Base-by-base conservation (phyloP, 1,140 invertebrate species). In the Cephus cinctus region DNA sequence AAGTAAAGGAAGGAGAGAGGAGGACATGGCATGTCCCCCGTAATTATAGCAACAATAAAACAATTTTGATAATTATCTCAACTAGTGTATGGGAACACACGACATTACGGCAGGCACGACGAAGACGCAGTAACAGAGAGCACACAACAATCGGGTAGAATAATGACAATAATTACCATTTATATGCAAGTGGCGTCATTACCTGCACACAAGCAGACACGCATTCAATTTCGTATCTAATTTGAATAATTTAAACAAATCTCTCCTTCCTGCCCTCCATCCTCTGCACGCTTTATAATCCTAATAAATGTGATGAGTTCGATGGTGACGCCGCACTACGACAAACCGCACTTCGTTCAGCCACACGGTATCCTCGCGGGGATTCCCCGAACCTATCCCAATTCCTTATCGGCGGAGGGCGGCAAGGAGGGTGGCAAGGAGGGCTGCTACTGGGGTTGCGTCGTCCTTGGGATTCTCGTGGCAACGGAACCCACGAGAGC, bases 131-230 rank as follows among this genome's bases (percentile, higher is more conserved):
- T 23, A 40, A 43, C 30, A 39, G 18, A 34, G 16, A 41, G 6
- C 5, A 23, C 11, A 46, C 38, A 15, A 35, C 39, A 22, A 52
- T 16, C n/a, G 35, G 46, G 63, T 67, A 75, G 66, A 75, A 75
- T 75, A 75, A 75, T 75, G 71, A 75, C 73, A 74, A 75, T 75
- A 75, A 75, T 75, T 75, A 75, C 73, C 71, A 75, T 75, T 75
- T 75, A 75, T 75, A 75, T 73, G 70, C 73, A 74, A 74, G 73
- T 75, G 71, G 68, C 67, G 72, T 75, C 71, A 75, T 75, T 75
- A 75, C 71, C 73, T 73, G 73, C 71, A 75, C 71, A 75, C 71
- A 71, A 75, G 67, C 71, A 71, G 66, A 73, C 70, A 73, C 73
- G 71, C 73, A 75, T 75, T 75, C 72, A 75, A 75, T 75, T 75